Evolutionary conservation across 2,797 vertebrate genomes (phyloP).

Genomic region (Malacoctenus gilli): DNA sequence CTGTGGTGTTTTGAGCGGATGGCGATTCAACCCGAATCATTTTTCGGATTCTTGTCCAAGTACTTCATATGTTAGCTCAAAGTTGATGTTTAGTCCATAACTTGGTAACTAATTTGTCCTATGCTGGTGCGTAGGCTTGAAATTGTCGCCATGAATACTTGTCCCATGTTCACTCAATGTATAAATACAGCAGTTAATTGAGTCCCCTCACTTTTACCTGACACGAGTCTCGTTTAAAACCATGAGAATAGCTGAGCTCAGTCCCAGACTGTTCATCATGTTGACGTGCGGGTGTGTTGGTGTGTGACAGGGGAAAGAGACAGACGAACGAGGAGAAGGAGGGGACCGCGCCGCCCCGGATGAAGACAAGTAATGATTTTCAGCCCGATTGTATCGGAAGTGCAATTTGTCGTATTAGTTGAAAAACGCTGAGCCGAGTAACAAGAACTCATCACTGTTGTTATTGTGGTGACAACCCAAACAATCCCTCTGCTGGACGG

Average conservation of each 20-base stretch:
- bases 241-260: background rate
- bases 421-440: constrained; percentile 57
- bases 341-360: constrained; percentile 29
- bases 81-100: too few species aligned
- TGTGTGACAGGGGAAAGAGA: background rate
- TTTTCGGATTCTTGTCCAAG: too few species aligned
- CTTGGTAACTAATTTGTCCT: too few species aligned
- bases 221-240: constrained; percentile 1
- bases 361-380: constrained; percentile 59
- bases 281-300: constrained; percentile 2
- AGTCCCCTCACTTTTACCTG: background rate
- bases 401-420: constrained; percentile 58
- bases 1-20: too few species aligned
- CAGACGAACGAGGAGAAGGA: constrained; percentile 10
- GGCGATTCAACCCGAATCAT: too few species aligned
- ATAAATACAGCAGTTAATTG: background rate
- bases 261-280: constrained; percentile 10
- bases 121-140: too few species aligned
- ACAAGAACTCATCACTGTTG: constrained; percentile 61
- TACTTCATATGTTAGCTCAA: too few species aligned
- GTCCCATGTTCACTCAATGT: too few species aligned
- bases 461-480: constrained; percentile 50
- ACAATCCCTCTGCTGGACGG: constrained; percentile 46
- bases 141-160: too few species aligned
- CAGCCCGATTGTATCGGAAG: constrained; percentile 30